phyloP scores from a whole-genome alignment of 2,888 invertebrate genomes.

The Lepidocyrtoides sp. region DNA sequence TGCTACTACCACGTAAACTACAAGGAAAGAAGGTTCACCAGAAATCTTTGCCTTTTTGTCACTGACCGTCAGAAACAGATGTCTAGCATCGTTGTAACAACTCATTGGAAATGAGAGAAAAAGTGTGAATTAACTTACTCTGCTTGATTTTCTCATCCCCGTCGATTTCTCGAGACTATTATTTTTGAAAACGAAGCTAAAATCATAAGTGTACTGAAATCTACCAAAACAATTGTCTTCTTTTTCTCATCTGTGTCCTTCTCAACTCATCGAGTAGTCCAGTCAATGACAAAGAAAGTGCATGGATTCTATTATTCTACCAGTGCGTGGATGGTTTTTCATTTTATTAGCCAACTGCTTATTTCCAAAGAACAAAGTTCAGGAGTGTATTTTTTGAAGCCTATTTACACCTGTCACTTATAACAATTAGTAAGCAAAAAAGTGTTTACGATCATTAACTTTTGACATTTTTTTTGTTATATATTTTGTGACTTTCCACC shows the following conservation, averaged over 20 bases:
- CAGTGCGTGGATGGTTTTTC: too few species aligned
- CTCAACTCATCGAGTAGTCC: not conserved
- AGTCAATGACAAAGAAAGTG: conserved; percentile 1
- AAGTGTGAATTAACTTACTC: not conserved
- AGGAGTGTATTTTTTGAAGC: too few species aligned
- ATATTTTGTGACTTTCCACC: too few species aligned
- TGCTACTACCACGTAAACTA: too few species aligned
- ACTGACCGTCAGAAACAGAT: too few species aligned
- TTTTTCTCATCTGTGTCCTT: not conserved
- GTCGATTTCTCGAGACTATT: not conserved
- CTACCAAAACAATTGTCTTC: not conserved
- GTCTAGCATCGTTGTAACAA: too few species aligned
- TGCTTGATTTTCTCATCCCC: not conserved
- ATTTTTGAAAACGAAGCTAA: not conserved
- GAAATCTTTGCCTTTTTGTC: too few species aligned
- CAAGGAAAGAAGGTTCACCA: not conserved
- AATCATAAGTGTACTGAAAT: not conserved
- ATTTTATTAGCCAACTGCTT: too few species aligned
- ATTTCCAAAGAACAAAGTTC: too few species aligned
- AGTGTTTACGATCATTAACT: too few species aligned
- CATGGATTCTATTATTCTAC: not conserved
- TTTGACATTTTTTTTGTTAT: too few species aligned
- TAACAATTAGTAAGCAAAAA: too few species aligned
- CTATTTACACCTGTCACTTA: not conserved
- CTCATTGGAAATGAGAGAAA: not conserved